Conservation (phyloP, 2,113 vertebrate species). For the Chionis minor region DNA sequence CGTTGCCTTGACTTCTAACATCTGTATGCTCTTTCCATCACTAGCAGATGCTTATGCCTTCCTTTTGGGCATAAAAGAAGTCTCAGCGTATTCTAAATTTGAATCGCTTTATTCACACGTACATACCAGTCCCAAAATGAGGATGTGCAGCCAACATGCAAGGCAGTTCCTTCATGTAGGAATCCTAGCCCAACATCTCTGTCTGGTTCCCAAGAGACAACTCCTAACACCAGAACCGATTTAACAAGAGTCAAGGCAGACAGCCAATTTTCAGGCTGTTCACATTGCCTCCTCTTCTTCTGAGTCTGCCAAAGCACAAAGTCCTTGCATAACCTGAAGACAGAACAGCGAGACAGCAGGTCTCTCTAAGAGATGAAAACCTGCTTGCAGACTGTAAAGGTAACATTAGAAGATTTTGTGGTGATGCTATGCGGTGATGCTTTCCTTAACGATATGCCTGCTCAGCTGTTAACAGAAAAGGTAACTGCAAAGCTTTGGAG, state of each 20-base stretch:
- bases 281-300: conserved; percentile 14
- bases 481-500: background rate
- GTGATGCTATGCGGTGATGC: background rate
- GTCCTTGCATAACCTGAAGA: conserved; percentile 47
- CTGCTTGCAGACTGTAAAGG: background rate
- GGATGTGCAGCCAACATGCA: background rate
- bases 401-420: background rate
- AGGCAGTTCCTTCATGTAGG: background rate
- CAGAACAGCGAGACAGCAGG: background rate
- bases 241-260: conserved; percentile 19
- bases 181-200: conserved; percentile 29
- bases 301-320: conserved; percentile 42
- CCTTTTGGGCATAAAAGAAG: background rate
- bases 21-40: background rate
- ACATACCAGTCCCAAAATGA: background rate
- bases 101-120: background rate
- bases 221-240: background rate
- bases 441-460: background rate
- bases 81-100: conserved; percentile 16
- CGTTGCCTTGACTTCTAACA: conserved; percentile 5
- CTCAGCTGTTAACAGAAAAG: background rate
- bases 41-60: background rate
- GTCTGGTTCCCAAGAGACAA: conserved; percentile 44
- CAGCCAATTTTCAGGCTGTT: conserved; percentile 53
- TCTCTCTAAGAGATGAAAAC: background rate